Evolutionary conservation across 2,797 vertebrate species (phyloP).

Genomic region (Gallinago solitaria): DNA sequence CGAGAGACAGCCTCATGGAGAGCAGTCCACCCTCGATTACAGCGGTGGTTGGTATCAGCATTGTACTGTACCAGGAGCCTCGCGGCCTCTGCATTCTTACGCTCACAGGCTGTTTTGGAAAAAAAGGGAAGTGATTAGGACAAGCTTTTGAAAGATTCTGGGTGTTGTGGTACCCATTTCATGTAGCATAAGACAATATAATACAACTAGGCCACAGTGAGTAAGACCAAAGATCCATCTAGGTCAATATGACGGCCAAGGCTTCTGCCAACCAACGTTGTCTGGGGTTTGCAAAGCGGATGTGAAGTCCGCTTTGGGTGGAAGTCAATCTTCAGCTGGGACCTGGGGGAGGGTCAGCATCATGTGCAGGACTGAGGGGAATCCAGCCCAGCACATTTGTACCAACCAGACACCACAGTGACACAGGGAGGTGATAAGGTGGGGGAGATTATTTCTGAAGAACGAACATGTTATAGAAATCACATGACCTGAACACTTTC

Average conservation of each 20-base stretch:
- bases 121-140: not conserved
- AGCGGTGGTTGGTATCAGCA: conserved; percentile 91
- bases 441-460: not conserved
- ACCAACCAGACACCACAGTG: not conserved
- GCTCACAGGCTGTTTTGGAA: conserved; percentile 85
- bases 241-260: not conserved
- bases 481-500: not conserved
- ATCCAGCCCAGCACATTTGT: not conserved
- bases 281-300: not conserved
- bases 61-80: conserved; percentile 84
- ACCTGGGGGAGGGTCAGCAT: not conserved
- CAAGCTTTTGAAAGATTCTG: not conserved
- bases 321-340: not conserved
- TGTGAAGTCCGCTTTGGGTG: too few relatives aligned
- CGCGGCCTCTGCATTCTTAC: conserved; percentile 83
- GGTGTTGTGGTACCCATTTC: not conserved
- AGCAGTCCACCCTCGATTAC: conserved; percentile 90
- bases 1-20: conserved; percentile 90
- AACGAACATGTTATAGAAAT: not conserved
- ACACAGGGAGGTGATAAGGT: not conserved
- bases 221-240: not conserved
- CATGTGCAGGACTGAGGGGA: not conserved
- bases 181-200: not conserved
- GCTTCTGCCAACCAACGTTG: not conserved
- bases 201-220: not conserved